A percentile compares a stretch with the other conserved stretches of the same genome.
These are phyloP conservation scores for Xestia ashworthii DNA, from an alignment of 2,888 invertebrate genomes.

Conservation along the genomic window DNA sequence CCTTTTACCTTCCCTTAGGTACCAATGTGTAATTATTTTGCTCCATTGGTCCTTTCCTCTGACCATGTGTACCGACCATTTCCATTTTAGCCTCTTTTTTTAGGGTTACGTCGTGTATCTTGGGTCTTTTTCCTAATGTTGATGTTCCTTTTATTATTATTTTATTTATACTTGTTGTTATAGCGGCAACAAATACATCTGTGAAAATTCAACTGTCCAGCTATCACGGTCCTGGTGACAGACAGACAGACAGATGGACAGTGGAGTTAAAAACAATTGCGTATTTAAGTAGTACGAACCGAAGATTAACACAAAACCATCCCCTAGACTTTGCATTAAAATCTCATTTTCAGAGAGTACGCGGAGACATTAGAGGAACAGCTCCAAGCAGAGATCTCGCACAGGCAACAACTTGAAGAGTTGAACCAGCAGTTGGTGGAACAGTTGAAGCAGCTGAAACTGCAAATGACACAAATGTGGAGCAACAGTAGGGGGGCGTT, in stretches of 20 bases:
- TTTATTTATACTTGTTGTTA: background rate
- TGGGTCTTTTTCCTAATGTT: no score
- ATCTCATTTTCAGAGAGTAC: slow-evolving; percentile 77
- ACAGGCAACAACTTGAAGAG: slow-evolving; percentile 92
- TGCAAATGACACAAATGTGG: slow-evolving; percentile 85
- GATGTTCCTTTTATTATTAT: no score
- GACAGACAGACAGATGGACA: no score
- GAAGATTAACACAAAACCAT: background rate
- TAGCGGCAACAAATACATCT: no score
- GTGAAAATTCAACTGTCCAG: no score
- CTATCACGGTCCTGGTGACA: no score
- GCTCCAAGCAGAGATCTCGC: slow-evolving; percentile 91
- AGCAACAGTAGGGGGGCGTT: slow-evolving; percentile 78
- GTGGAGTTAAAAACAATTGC: background rate
- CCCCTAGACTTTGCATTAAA: background rate
- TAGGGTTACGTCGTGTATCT: no score
- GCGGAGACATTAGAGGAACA: slow-evolving; percentile 89
- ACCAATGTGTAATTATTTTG: no score
- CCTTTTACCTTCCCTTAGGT: no score
- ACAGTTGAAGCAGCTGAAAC: slow-evolving; percentile 90
- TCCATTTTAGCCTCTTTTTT: no score
- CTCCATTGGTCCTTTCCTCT: no score
- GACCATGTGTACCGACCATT: no score
- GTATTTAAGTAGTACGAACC: background rate
- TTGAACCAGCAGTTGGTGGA: slow-evolving; percentile 91